Evolutionary conservation across 1,140 invertebrate species (phyloP).

Genomic region (Ips nitidus): DNA sequence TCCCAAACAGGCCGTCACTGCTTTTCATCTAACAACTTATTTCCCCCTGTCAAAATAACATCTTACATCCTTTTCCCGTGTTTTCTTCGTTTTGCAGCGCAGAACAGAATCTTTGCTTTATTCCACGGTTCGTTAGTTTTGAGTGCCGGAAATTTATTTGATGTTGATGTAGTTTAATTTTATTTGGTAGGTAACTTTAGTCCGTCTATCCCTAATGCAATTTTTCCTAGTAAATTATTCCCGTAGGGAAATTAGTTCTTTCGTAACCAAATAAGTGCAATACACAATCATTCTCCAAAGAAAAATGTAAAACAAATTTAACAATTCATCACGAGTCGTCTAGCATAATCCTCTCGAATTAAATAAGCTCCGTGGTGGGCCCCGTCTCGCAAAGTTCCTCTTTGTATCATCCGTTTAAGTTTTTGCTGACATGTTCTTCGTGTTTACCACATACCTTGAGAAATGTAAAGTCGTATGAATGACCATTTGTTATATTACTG

Average conservation of each 20-base stretch:
- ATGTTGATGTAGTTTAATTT: slow-evolving; percentile 38
- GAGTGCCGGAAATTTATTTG: slow-evolving; percentile 38
- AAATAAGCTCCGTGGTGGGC: slow-evolving; percentile 35
- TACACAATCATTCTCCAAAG: too few species aligned
- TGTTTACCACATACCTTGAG: slow-evolving; percentile 17
- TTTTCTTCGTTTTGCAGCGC: slow-evolving; percentile 10
- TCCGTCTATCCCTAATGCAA: slow-evolving; percentile 16
- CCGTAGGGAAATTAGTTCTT: not conserved
- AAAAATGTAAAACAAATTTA: too few species aligned
- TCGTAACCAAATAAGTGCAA: too few species aligned
- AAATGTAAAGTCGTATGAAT: slow-evolving; percentile 17
- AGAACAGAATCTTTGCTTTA: slow-evolving; percentile 35
- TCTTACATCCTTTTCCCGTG: slow-evolving; percentile 22
- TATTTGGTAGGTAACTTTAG: slow-evolving; percentile 34
- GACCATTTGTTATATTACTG: slow-evolving; percentile 21
- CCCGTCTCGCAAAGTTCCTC: slow-evolving; percentile 26
- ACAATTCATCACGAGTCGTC: not conserved
- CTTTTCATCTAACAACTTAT: slow-evolving; percentile 25
- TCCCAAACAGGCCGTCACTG: slow-evolving; percentile 23
- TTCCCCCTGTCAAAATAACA: slow-evolving; percentile 28
- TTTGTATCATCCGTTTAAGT: slow-evolving; percentile 33
- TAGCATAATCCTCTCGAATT: slow-evolving; percentile 15
- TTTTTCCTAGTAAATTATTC: not conserved
- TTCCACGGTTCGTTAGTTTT: slow-evolving; percentile 38
- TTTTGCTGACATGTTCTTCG: slow-evolving; percentile 19